Evolutionary conservation across 2,113 vertebrate genomes (phyloP), one percentile per base, ranked within the genome.

Genomic region (Eleginops maclovinus): DNA sequence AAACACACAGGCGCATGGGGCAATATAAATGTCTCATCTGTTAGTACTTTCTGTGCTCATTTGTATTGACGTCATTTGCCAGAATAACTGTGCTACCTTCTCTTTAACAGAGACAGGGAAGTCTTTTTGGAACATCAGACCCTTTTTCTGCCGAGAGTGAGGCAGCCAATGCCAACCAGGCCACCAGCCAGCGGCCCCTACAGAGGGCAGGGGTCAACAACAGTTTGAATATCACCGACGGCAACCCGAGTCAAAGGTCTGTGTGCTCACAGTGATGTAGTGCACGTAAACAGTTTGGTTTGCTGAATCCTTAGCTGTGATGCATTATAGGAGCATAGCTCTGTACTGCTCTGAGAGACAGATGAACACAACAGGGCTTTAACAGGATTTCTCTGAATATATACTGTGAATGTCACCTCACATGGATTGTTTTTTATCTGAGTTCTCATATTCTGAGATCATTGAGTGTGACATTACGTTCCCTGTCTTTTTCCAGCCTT

Each of bases 61-160:
- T 51, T 26, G 21, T 43, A 31, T 4, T 54, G 21, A 41, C n/a
- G 24, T 41, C 9, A 7, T n/a, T 31, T 22, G 8, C 36, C 2
- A 26, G 11, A 46, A 3, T 47, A 75, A 59, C 26, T 40, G 4
- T 55, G 24, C 13, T 58, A 1, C 78, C 1, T 58, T 28, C 2
- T 64, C 10, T 22, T 9, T 19, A 22, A 77, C 74, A 84, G 85
- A 75, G 85, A 49, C 77, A 82, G 9, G 70, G 44, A 0, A 79
- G 74, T 75, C 46, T 81, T 10, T 81, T 72, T 64, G 74, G 78
- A 51, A 84, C 67, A 43, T 26, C 64, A 0, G 81, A 87, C 17
- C 81, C 70, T 9, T 87, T 87, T 14, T 51, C 56, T 53, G 64
- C 22, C 11, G 85, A 80, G 4, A 13, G 16, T 16, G 79, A 82